These are phyloP conservation scores for Yoshiicerus persimilis DNA, from an alignment of 1,140 invertebrate species.

Conservation along the genomic window DNA sequence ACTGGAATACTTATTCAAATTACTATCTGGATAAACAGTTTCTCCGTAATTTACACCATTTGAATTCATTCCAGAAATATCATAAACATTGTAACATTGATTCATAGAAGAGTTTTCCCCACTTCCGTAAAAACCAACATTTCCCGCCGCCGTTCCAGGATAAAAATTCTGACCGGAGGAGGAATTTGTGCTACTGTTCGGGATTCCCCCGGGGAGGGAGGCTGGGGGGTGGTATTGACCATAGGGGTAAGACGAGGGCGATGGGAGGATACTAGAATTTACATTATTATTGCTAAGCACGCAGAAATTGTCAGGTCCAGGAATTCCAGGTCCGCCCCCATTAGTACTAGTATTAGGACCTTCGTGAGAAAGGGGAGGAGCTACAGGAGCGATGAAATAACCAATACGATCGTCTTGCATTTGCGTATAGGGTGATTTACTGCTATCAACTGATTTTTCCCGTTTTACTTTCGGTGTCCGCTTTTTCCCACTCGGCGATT, in stretches of 20 bases:
- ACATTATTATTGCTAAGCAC: neutral
- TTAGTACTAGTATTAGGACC: neutral
- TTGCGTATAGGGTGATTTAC: neutral
- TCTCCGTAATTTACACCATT: neutral
- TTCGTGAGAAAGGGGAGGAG: neutral
- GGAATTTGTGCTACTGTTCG: neutral
- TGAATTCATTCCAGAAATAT: neutral
- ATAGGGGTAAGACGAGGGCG: neutral
- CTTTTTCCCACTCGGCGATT: neutral
- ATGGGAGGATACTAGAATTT: neutral
- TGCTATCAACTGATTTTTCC: neutral
- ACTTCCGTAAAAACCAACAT: neutral
- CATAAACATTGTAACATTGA: neutral
- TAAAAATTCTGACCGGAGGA: neutral
- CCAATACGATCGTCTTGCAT: neutral
- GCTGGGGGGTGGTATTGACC: neutral
- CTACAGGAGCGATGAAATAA: too few species aligned
- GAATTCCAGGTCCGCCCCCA: too few species aligned
- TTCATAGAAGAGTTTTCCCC: neutral
- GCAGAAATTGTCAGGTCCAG: too few species aligned
- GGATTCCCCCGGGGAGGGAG: neutral
- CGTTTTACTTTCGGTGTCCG: neutral
- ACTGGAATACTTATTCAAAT: neutral
- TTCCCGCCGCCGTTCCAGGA: neutral
- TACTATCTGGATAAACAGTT: neutral